phyloP scores from a whole-genome alignment of 2,797 vertebrate genomes.

The Threskiornis aethiopicus region DNA sequence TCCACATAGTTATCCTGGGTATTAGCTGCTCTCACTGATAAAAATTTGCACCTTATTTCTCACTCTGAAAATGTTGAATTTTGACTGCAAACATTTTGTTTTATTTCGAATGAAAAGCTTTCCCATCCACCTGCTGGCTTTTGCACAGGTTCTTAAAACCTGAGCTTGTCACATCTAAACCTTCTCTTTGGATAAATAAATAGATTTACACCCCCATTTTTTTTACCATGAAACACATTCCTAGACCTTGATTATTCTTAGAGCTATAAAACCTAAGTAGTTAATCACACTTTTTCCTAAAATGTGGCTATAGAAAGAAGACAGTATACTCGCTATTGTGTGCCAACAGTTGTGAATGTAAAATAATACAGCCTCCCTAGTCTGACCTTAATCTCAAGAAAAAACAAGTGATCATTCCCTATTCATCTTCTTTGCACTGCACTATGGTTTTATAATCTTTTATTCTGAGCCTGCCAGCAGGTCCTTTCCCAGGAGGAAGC shows the following conservation, averaged over 20 bases:
- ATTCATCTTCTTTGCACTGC: not conserved
- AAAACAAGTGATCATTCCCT: not conserved
- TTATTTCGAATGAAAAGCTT: not conserved
- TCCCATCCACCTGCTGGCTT: not conserved
- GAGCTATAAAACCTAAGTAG: not conserved
- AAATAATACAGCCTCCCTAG: not conserved
- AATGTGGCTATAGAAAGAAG: not conserved
- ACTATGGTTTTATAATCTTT: not conserved
- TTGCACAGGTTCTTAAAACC: not conserved
- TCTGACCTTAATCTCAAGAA: not conserved
- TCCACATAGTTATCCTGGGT: not conserved
- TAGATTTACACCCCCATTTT: not conserved
- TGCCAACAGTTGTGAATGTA: not conserved
- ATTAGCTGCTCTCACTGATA: not conserved
- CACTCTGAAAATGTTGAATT: not conserved
- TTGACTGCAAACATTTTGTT: not conserved
- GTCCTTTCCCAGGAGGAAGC: not conserved
- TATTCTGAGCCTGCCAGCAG: not conserved
- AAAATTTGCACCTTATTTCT: not conserved
- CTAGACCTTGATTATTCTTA: not conserved
- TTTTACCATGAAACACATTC: not conserved
- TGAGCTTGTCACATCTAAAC: not conserved
- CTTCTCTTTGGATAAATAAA: not conserved
- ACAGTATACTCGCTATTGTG: not conserved
- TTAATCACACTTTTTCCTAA: not conserved